Evolutionary conservation across 2,797 vertebrate species (phyloP), one percentile per base, ranked within the genome.

Genomic region (Gephyroberyx darwinii): DNA sequence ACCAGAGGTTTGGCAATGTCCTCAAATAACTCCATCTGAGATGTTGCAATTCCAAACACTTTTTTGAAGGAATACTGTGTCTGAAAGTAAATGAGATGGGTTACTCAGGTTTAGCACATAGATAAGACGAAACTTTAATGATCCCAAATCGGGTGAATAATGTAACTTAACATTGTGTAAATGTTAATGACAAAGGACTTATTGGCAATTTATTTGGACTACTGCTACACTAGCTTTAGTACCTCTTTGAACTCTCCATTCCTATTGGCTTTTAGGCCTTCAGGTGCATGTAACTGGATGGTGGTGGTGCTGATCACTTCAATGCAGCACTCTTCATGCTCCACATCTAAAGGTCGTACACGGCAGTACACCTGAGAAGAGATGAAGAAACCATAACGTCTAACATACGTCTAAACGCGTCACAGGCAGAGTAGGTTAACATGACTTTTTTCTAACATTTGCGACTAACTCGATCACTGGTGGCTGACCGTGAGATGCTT

Each of bases 241-340:
- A 99, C 98, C 96, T 98, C 98, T 82, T 96, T 98, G 81, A 94
- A 97, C 53, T 98, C 97, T 17, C 96, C 97, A 81, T 96, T 98
- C 13, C 97, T 91, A 89, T 94, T 95, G 5, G 94, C 88, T 69
- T 94, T 94, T 65, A 94, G 95, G 0, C 97, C 96, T 65, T 98
- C 97, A 0, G 97, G 97, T 0, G 95, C 93, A 48, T 99, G 98
- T 12, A 99, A 90, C 87, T 98, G 97, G 65, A 98, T 93, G 0
- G 95, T 97, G 37, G 90, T 92, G 63, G 86, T 93, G 82, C 84
- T 97, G 84, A 99, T 95, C 51, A 98, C 96, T 82, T 99, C 97
- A 41, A 99, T 95, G 82, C 97, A 98, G 66, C 95, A 94, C 26
- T 98, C 96, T 53, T 94, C 92, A 1, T 96, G 94, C 1, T 93